Evolutionary conservation across 2,797 vertebrate species (phyloP), one percentile per base, ranked within the genome.

Genomic region (Mareca penelope): DNA sequence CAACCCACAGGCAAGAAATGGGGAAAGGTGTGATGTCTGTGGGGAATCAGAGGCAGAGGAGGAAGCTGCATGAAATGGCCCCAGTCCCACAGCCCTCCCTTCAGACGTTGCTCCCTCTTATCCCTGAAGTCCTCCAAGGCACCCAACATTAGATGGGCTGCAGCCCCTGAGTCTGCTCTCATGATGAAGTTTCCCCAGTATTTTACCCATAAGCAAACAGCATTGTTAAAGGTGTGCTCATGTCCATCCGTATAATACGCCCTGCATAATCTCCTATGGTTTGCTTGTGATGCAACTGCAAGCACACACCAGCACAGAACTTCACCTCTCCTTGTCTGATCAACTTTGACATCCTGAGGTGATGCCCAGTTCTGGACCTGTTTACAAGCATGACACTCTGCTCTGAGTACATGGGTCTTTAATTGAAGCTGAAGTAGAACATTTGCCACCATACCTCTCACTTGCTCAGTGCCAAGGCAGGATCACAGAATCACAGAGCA

Each of bases 261-360:
- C 37, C 22, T 39, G 24, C 10, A 15, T 48, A 40, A 77, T 71
- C 28, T 69, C 42, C 31, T 2, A 2, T 42, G 46, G n/a, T 81
- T 78, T 53, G 37, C 28, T 5, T n/a, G 7, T 21, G 55, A 59
- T 0, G 0, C 44, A 71, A 11, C 12, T 2, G 1, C 28, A 29
- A 18, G 37, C 31, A 29, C 21, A 53, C 37, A 93, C 29, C 44
- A 57, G 18, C 29, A 55, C 37, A 65, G 52, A 94, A 42, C 28
- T 71, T 89, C 40, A 75, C 28, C 14, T 67, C 42, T 55, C 72
- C 78, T 59, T 40, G 8, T 39, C 68, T 89, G 39, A 81, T 73
- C 39, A 48, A 10, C 75, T 72, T 67, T 40, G 78, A 90, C 75
- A 78, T 55, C 68, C 75, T 82, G 6, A 2, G 56, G 68, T 40